phyloP scores from a whole-genome alignment of 2,113 vertebrate species.

The Melospiza georgiana region DNA sequence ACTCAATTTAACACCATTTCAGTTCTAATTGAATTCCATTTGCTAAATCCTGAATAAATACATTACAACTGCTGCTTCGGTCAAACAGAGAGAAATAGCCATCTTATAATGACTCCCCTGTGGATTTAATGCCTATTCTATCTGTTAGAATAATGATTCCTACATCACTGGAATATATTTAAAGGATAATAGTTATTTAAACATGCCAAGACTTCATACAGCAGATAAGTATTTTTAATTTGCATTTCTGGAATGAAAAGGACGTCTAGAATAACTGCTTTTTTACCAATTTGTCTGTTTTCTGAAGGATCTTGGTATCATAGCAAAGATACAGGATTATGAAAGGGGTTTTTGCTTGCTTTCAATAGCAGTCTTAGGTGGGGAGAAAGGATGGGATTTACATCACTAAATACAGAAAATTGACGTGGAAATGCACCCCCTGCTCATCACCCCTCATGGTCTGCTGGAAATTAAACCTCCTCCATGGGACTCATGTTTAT shows the following conservation, averaged over 20 bases:
- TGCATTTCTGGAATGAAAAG: conserved; percentile 72
- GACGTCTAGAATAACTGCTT: neutral
- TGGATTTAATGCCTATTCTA: conserved; percentile 72
- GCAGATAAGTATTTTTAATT: conserved; percentile 74
- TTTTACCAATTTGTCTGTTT: neutral
- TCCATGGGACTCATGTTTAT: neutral
- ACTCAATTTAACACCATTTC: conserved; percentile 78
- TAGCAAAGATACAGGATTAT: neutral
- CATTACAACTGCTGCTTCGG: conserved; percentile 68
- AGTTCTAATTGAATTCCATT: conserved; percentile 79
- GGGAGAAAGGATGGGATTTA: neutral
- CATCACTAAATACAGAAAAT: neutral
- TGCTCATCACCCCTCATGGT: neutral
- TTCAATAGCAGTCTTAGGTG: neutral
- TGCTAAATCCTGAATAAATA: conserved; percentile 82
- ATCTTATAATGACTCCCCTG: conserved; percentile 76
- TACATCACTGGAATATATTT: conserved; percentile 67
- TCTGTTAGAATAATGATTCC: conserved; percentile 72
- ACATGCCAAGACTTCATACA: conserved; percentile 61
- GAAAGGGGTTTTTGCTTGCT: neutral
- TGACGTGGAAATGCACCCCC: neutral
- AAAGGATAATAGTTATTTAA: conserved; percentile 77
- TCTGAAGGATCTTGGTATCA: neutral
- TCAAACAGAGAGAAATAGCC: conserved; percentile 75
- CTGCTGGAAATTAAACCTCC: neutral